These are phyloP conservation scores for Anolis apletophallus DNA, from an alignment of 2,797 vertebrate genomes.

Conservation along the genomic window DNA sequence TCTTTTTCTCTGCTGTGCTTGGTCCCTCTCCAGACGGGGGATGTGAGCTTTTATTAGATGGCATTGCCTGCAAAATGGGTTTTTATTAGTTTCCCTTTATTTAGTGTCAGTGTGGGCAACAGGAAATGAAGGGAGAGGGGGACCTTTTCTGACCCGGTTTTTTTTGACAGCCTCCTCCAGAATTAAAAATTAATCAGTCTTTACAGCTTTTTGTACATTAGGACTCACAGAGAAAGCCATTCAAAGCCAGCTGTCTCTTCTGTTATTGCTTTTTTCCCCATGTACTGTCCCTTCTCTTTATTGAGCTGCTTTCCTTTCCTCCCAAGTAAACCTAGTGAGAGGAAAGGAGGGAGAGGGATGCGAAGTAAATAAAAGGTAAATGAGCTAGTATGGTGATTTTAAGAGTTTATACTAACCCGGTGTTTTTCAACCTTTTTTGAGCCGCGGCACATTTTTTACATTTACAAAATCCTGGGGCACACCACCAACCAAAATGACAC, in stretches of 20 bases:
- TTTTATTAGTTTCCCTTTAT: conserved; percentile 25
- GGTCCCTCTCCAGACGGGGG: fast-evolving
- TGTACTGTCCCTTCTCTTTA: neutral
- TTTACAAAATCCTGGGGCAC: no score
- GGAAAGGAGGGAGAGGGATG: neutral
- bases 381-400: no score
- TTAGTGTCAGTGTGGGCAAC: neutral
- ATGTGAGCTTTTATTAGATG: fast-evolving
- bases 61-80: neutral
- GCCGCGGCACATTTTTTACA: no score
- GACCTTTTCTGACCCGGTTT: neutral
- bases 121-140: conserved; percentile 25
- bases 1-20: fast-evolving
- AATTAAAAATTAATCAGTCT: conserved; percentile 49
- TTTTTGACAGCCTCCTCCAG: conserved; percentile 19
- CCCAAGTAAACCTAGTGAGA: neutral
- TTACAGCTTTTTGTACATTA: conserved; percentile 1
- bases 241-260: neutral
- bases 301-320: neutral
- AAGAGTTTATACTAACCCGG: no score
- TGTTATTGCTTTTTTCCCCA: neutral
- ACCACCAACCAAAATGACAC: no score
- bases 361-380: neutral
- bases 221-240: neutral
- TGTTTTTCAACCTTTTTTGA: no score